Percentiles rank a stretch among this genome's conserved stretches.
Conservation (phyloP, 2,797 vertebrate genomes). For the Bryconaethiops microstoma region DNA sequence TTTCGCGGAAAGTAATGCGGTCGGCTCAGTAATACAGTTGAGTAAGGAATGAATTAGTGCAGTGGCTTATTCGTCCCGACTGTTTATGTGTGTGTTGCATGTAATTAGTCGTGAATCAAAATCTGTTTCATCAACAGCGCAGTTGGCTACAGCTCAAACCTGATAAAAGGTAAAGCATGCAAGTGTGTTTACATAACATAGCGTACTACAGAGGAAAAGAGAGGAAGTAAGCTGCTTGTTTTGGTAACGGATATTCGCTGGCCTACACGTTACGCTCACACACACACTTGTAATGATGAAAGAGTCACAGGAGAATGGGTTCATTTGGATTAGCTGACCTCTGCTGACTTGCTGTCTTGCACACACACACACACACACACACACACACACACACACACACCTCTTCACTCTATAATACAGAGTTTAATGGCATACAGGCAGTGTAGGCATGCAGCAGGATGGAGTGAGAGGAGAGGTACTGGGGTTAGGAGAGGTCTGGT, state of each 20-base stretch:
- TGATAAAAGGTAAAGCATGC: background rate
- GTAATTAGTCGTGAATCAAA: background rate
- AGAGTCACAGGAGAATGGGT: slow-evolving; percentile 5
- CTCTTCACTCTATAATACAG: background rate
- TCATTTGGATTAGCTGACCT: slow-evolving; percentile 14
- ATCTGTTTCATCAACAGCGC: background rate
- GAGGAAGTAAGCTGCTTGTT: background rate
- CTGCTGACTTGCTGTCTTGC: background rate
- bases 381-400: background rate
- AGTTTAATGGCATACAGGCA: slow-evolving; percentile 3
- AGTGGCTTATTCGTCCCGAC: background rate
- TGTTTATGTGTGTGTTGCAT: slow-evolving; percentile 3
- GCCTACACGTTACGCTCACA: background rate
- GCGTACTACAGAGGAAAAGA: background rate
- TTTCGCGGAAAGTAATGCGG: too few relatives aligned
- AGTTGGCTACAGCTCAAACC: background rate
- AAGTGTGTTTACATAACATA: background rate
- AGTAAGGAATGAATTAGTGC: background rate
- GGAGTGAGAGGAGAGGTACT: background rate
- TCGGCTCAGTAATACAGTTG: too few relatives aligned
- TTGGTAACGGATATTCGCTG: background rate
- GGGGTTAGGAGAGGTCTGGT: background rate
- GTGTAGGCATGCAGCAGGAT: background rate
- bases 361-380: background rate
- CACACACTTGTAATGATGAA: slow-evolving; percentile 1